These are phyloP conservation scores for Panagrolaimus sp. DNA, from an alignment of 1,140 invertebrate genomes.

Conservation along the genomic window DNA sequence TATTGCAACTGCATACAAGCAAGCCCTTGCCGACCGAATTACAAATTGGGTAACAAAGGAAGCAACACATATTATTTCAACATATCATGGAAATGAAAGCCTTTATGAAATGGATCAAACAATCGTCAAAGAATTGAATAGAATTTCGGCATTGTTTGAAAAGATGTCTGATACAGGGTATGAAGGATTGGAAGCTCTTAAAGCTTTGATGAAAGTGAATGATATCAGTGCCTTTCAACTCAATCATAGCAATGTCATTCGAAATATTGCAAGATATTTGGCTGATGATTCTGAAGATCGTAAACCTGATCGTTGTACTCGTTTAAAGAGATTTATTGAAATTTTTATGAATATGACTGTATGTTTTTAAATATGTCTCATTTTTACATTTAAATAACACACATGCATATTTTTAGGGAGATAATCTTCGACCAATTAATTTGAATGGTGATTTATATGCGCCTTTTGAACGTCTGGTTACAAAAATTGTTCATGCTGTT, in stretches of 20 bases:
- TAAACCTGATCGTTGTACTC: slow-evolving; percentile 27
- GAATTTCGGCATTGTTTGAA: slow-evolving; percentile 8
- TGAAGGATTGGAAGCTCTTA: slow-evolving; percentile 41
- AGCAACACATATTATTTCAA: slow-evolving; percentile 14
- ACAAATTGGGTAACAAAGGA: slow-evolving; percentile 16
- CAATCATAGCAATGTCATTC: slow-evolving; percentile 51
- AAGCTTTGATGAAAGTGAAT: slow-evolving; percentile 26
- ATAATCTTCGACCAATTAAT: slow-evolving; percentile 40
- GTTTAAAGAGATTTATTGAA: slow-evolving; percentile 46
- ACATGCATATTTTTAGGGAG: slow-evolving; percentile 23
- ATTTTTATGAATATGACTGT: slow-evolving; percentile 50
- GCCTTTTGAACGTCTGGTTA: slow-evolving; percentile 76
- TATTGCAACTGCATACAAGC: not conserved
- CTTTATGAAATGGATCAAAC: not conserved
- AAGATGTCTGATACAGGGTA: slow-evolving; percentile 29
- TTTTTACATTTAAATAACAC: slow-evolving; percentile 11
- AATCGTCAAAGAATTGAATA: slow-evolving; percentile 22
- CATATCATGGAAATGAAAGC: slow-evolving; percentile 3
- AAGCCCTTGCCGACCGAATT: slow-evolving; percentile 2
- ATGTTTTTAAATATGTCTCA: slow-evolving; percentile 8
- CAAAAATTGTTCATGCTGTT: slow-evolving; percentile 87
- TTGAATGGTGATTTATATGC: slow-evolving; percentile 41
- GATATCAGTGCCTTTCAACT: slow-evolving; percentile 55
- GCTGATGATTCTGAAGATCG: slow-evolving; percentile 22
- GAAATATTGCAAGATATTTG: slow-evolving; percentile 45